Conservation (phyloP, 1,140 invertebrate species). For the Mycetomoellerius zeteki region DNA sequence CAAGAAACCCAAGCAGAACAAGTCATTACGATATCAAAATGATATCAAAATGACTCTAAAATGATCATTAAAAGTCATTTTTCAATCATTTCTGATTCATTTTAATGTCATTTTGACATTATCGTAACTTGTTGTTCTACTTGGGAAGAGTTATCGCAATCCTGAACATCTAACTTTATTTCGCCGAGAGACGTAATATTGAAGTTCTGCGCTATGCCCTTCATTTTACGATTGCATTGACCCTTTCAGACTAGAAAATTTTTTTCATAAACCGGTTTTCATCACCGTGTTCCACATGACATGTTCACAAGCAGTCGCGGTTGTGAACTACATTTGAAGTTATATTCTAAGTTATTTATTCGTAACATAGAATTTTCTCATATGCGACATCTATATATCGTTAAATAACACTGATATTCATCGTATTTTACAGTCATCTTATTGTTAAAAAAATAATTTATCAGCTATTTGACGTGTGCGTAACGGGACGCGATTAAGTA, state of each 20-base stretch:
- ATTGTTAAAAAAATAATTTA: not conserved
- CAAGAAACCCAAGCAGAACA: too few species aligned
- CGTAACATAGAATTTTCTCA: not conserved
- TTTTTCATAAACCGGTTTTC: conserved; percentile 44
- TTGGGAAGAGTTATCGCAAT: conserved; percentile 60
- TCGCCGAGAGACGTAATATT: conserved; percentile 29
- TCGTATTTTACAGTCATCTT: not conserved
- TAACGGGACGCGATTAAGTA: not conserved
- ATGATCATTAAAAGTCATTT: too few species aligned
- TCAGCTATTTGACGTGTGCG: not conserved
- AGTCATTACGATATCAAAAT: too few species aligned
- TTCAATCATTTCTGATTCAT: too few species aligned
- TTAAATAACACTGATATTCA: not conserved
- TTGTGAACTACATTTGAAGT: not conserved
- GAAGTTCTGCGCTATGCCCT: not conserved
- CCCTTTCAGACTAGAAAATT: not conserved
- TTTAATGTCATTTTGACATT: too few species aligned
- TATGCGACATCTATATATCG: not conserved
- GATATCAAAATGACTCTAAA: too few species aligned
- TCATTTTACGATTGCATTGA: conserved; percentile 35
- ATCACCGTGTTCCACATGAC: not conserved
- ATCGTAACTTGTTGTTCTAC: too few species aligned
- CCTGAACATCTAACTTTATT: conserved; percentile 70
- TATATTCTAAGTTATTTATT: conserved; percentile 12
- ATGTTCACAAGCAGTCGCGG: not conserved